A percentile compares a stretch with the other conserved stretches of the same genome.
Evolutionary conservation across 2,797 vertebrate genomes (phyloP).

Genomic region (Amphiprion clarkii): DNA sequence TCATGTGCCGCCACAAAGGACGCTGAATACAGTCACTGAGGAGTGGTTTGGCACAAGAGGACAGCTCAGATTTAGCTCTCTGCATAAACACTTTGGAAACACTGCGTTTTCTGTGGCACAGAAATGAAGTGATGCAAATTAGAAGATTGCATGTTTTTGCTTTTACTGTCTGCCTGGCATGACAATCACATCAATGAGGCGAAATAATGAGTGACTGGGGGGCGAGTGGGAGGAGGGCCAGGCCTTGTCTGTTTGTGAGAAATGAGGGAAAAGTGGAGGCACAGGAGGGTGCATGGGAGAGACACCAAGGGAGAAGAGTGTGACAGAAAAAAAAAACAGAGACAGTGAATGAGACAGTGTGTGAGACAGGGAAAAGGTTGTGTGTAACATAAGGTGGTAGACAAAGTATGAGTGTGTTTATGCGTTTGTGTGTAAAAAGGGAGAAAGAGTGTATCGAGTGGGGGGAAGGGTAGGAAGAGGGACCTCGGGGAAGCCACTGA

Average conservation of each 20-base stretch:
- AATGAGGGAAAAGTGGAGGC: conserved; percentile 52
- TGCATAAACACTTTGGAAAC: conserved; percentile 44
- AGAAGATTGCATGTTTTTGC: conserved; percentile 72
- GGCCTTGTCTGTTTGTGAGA: conserved; percentile 54
- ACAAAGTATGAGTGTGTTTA: conserved; percentile 41
- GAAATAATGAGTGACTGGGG: conserved; percentile 76
- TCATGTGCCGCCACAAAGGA: conserved; percentile 49
- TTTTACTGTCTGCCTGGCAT: conserved; percentile 69
- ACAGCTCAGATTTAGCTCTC: conserved; percentile 5
- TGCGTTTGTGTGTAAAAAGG: conserved; percentile 34
- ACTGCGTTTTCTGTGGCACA: not conserved
- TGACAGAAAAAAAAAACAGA: conserved; percentile 32
- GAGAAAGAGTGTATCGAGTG: conserved; percentile 49
- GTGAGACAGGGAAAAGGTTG: conserved; percentile 38
- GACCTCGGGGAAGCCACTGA: conserved; percentile 87
- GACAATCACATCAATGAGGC: conserved; percentile 80
- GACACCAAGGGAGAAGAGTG: conserved; percentile 41
- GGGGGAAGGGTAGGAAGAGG: conserved; percentile 77
- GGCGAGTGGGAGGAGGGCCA: conserved; percentile 1
- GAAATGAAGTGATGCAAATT: conserved; percentile 64
- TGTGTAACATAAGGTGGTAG: conserved; percentile 52
- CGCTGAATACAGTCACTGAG: conserved; percentile 33
- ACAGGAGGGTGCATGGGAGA: conserved; percentile 33
- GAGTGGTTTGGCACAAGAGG: conserved; percentile 15
- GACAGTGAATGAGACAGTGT: conserved; percentile 41